Base-by-base conservation (phyloP, 2,888 invertebrate species). In the Cataglyphis rosenhaueri region DNA sequence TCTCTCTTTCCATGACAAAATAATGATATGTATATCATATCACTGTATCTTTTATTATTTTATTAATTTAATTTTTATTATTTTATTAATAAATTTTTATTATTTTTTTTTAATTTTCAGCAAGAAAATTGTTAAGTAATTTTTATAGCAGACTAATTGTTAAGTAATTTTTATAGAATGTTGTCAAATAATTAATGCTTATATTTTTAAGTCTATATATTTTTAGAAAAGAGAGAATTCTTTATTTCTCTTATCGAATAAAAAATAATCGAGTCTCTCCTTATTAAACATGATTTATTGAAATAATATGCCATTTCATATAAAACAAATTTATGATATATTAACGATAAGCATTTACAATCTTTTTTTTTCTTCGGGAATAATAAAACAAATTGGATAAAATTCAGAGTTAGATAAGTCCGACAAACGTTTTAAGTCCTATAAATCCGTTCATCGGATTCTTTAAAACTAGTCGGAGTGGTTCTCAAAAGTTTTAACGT, bases 401-500 rank as follows among this genome's bases (percentile, higher is more conserved):
- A 21, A 32, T 21, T 18, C 48, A 48, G 10, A 74, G 18, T 44
- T 41, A 41, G 25, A 3, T 15, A 44, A 74, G 1, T 18, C 41
- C 41, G 25, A 25, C 9, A 35, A 64, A 25, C 6, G 8, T 44
- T 29, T 18, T n/a, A 29, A 57, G 15, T 59, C 1, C 15, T 52
- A 44, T 44, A 35, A 35, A 32, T 4, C 1, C 57, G 12, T 44
- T 57, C 57, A 12, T 57, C 21, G 9, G 8, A 15, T 44, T 62
- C 18, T 61, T 29, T 6, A 18, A 35, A n/a, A 62, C 12, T 5
- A 61, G 38, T 12, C 66, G 52, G 35, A 41, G 44, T 32, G 44
- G 0, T 25, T 44, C 15, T 57, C 68, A 38, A 57, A 73, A 74
- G 62, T 62, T 57, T 70, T 70, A 57, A 18, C 64, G 41, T 57